Evolutionary conservation across 2,888 invertebrate species (phyloP).

Genomic region (Diaphora mendica): DNA sequence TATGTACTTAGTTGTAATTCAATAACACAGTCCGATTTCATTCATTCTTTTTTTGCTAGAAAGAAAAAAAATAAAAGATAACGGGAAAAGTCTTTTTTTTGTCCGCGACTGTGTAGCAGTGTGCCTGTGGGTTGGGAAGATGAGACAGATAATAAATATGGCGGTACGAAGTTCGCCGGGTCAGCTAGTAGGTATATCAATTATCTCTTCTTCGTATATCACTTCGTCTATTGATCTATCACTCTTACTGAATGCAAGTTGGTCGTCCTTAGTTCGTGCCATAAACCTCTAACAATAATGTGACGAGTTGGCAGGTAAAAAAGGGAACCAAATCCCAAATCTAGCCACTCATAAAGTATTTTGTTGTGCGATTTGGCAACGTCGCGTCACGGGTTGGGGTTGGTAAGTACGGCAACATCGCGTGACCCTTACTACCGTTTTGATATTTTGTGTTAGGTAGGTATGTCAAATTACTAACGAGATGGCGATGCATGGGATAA

Average conservation of each 20-base stretch:
- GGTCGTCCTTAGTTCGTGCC: conserved; percentile 40
- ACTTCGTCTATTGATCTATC: background rate
- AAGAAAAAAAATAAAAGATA: too few species aligned
- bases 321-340: conserved; percentile 63
- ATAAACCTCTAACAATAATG: conserved; percentile 57
- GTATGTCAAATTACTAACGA: conserved; percentile 27
- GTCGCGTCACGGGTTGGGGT: conserved; percentile 65
- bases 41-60: too few species aligned
- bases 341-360: conserved; percentile 62
- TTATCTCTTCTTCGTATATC: background rate
- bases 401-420: conserved; percentile 68
- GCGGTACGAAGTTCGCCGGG: too few species aligned
- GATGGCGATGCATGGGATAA: background rate
- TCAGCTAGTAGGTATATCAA: too few species aligned
- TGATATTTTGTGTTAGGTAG: conserved; percentile 22
- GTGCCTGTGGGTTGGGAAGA: too few species aligned
- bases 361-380: conserved; percentile 71
- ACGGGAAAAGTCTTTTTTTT: too few species aligned
- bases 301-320: conserved; percentile 65
- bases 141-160: too few species aligned
- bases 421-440: conserved; percentile 33
- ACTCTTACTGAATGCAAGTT: conserved; percentile 4
- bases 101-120: too few species aligned
- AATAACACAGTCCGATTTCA: too few species aligned
- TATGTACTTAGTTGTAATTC: too few species aligned